Percentiles rank a stretch among this genome's conserved stretches.
Evolutionary conservation across 2,113 vertebrate genomes (phyloP).

Genomic region (Meriones unguiculatus): DNA sequence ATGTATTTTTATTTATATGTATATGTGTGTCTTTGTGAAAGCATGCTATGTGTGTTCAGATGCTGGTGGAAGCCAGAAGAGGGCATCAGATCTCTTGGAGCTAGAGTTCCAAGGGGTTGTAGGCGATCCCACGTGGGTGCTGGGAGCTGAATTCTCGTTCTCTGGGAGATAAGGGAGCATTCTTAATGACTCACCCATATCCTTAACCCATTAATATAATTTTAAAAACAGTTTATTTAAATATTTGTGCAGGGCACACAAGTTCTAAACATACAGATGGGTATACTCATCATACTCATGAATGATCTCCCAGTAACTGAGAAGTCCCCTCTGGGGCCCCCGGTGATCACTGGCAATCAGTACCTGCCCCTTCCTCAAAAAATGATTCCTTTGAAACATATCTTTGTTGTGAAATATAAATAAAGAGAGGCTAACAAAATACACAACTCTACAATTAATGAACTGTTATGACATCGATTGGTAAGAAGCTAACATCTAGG

Average conservation of each 20-base stretch:
- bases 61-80: not conserved
- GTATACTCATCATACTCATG: not conserved
- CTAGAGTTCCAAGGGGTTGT: not conserved
- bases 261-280: not conserved
- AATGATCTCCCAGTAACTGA: not conserved
- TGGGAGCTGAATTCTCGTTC: not conserved
- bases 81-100: not conserved
- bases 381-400: not conserved
- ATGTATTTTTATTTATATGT: not conserved
- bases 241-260: not conserved
- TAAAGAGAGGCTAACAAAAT: not conserved
- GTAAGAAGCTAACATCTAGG: not conserved
- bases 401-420: not conserved
- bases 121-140: not conserved
- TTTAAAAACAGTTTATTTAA: not conserved
- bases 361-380: not conserved
- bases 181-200: not conserved
- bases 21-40: not conserved
- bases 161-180: not conserved
- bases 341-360: not conserved
- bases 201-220: not conserved
- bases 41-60: not conserved
- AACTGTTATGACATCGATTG: not conserved
- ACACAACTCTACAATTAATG: not conserved
- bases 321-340: not conserved